A percentile compares a stretch with the other conserved stretches of the same genome.
phyloP scores from a whole-genome alignment of 2,797 vertebrate genomes.

The Rhynchonycteris naso region DNA sequence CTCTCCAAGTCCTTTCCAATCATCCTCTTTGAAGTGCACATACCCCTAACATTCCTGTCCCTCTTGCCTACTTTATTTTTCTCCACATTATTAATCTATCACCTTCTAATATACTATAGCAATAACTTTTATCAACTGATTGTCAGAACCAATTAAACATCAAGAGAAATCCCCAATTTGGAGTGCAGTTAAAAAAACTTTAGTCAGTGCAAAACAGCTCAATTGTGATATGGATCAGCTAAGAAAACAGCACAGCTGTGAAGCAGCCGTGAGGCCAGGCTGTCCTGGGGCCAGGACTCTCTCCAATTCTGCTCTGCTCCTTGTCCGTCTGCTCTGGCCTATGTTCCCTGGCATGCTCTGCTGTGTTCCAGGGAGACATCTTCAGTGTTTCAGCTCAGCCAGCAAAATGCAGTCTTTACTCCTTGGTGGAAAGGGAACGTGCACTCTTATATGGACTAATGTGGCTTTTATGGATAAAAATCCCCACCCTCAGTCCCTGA shows the following conservation, averaged over 20 bases:
- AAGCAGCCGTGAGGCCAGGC: not conserved
- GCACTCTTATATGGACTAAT: not conserved
- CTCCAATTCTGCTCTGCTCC: not conserved
- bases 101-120: not conserved
- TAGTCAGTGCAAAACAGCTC: not conserved
- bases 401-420: not conserved
- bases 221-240: not conserved
- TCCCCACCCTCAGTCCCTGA: not conserved
- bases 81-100: not conserved
- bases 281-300: not conserved
- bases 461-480: not conserved
- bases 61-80: not conserved
- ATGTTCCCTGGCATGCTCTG: too few species aligned
- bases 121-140: not conserved
- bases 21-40: not conserved
- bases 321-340: not conserved
- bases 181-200: not conserved
- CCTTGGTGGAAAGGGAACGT: not conserved
- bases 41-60: not conserved
- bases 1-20: conserved; percentile 15
- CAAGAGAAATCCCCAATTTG: not conserved
- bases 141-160: not conserved
- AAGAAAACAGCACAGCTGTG: not conserved
- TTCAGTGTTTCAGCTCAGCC: not conserved
- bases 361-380: too few species aligned